Evolutionary conservation across 2,797 vertebrate genomes (phyloP), one percentile per base, ranked within the genome.

Genomic region (Tangara arthus): DNA sequence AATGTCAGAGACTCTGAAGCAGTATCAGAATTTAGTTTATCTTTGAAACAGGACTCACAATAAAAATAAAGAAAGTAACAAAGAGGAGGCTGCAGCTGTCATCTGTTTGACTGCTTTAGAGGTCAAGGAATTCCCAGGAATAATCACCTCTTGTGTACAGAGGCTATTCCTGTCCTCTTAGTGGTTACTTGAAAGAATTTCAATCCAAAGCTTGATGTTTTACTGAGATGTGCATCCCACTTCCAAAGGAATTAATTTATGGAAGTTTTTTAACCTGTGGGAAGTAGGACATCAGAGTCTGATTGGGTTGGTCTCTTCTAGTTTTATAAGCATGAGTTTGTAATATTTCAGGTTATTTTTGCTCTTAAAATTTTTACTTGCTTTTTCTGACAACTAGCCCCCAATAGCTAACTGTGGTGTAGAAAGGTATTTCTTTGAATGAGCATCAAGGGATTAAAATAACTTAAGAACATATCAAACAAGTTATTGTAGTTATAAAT

Each of bases 231-330:
- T 27, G 10, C 46, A 41, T 47, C 22, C 21, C 0, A 0, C 61
- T 85, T 85, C 60, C 30, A 73, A 63, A 63, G 15, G 10, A 70
- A n/a, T 66, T 70, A 0, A 47, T 73, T 86, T 56, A 19, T 64
- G 35, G 20, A 69, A n/a, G 2, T 19, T 87, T 90, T 82, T 56
- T 77, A 65, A 26, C 8, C 44, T 35, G 1, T 60, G 52, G 17
- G 8, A 85, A 41, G 37, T 47, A 14, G 12, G 15, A 63, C 21
- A 41, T 66, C 19, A 64, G 34, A 27, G 15, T 47, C 10, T 78
- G 34, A 28, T 28, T 0, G 0, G 2, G 3, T 59, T 75, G 10
- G 3, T 64, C 22, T 89, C 24, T 80, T 50, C 32, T 56, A n/a
- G 21, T 32, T 89, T 73, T 81, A 13, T 34, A 59, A 77, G 26